These are phyloP conservation scores for Mirza zaza DNA, from an alignment of 2,113 vertebrate genomes.

Conservation along the genomic window DNA sequence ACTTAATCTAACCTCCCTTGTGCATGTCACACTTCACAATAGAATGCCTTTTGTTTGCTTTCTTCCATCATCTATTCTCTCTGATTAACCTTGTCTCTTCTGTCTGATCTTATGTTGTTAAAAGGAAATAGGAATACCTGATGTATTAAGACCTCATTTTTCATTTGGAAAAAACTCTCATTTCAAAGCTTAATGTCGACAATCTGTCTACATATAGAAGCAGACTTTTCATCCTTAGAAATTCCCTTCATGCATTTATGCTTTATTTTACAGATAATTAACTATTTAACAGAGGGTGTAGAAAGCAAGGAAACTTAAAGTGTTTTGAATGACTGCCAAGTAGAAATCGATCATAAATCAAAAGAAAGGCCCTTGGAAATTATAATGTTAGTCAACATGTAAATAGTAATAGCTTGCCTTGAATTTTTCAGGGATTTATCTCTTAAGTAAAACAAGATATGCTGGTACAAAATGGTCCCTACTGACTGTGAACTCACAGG, in stretches of 20 bases:
- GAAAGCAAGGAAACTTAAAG: background rate
- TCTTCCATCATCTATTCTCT: background rate
- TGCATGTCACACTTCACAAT: background rate
- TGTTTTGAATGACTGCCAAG: conserved; percentile 2
- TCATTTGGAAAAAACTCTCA: background rate
- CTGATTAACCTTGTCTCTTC: background rate
- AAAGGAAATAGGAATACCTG: conserved; percentile 6
- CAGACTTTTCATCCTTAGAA: background rate
- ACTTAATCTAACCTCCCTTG: background rate
- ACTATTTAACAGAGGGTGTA: conserved; percentile 18
- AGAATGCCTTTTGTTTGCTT: background rate
- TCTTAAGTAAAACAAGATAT: conserved; percentile 27
- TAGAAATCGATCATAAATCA: conserved; percentile 11
- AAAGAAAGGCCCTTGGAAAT: conserved; percentile 17
- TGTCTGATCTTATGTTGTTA: background rate
- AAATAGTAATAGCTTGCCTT: background rate
- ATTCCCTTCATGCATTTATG: background rate
- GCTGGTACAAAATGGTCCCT: background rate
- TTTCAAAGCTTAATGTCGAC: background rate
- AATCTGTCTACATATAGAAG: conserved; percentile 43
- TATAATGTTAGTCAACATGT: background rate
- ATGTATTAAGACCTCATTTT: background rate
- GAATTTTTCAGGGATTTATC: background rate
- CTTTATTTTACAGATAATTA: conserved; percentile 40
- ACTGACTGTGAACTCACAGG: background rate